Evolutionary conservation across 2,888 invertebrate genomes (phyloP).

Genomic region (Cataglyphis albicans): DNA sequence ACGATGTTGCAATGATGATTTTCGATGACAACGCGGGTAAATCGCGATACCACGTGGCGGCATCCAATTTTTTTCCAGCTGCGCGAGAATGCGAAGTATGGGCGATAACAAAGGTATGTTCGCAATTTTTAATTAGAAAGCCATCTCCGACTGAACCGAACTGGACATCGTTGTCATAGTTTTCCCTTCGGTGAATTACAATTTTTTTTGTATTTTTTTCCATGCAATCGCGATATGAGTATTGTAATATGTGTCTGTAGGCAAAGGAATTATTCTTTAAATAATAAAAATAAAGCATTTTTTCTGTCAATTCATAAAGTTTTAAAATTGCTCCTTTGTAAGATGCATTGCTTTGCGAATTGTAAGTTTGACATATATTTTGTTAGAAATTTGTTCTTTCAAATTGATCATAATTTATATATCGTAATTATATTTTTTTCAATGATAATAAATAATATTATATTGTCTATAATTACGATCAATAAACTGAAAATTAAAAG

Average conservation of each 20-base stretch:
- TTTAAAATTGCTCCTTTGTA: neutral
- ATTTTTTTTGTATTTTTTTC: slow-evolving; percentile 53
- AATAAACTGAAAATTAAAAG: slow-evolving; percentile 10
- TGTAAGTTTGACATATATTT: neutral
- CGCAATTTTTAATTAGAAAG: slow-evolving; percentile 71
- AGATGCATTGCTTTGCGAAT: neutral
- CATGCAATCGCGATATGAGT: slow-evolving; percentile 35
- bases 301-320: slow-evolving; percentile 1
- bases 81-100: slow-evolving; percentile 51
- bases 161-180: slow-evolving; percentile 46
- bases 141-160: slow-evolving; percentile 48
- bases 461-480: neutral
- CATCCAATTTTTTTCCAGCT: slow-evolving; percentile 14
- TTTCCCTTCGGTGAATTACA: slow-evolving; percentile 5
- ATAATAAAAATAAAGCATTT: neutral
- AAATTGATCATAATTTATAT: neutral
- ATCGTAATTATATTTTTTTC: neutral
- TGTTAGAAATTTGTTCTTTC: neutral
- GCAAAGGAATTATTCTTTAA: neutral
- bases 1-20: slow-evolving; percentile 56
- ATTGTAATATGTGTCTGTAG: neutral
- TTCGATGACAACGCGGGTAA: slow-evolving; percentile 55
- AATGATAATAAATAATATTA: neutral
- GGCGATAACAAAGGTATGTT: slow-evolving; percentile 61
- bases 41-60: slow-evolving; percentile 37